Base-by-base conservation (phyloP, 1,140 invertebrate genomes). In the Megalopta genalis region DNA sequence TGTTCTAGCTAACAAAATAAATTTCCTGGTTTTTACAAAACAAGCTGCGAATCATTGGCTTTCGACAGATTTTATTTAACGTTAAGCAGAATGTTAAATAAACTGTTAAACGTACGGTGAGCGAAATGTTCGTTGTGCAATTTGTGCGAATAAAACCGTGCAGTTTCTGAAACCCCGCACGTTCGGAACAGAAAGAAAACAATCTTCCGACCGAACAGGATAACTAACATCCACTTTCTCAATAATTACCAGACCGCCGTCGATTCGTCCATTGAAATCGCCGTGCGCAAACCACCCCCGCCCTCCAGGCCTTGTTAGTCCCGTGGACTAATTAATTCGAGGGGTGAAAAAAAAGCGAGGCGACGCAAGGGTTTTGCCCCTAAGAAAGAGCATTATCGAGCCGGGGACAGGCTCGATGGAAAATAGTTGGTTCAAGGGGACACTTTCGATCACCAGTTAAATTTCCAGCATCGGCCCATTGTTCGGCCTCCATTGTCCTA, bases 401-500 rank as follows among this genome's bases (percentile, higher is more conserved):
- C 60, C 32, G 49, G 66, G 68, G 16, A 52, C 59, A 62, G 71
- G 59, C 77, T 73, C 77, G 82, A 77, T 81, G 82, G 78, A 85
- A 85, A 85, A 82, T 85, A 85, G 83, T 84, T 81, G 77, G 78
- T 73, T 81, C 82, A 74, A 83, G 76, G 59, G 70, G 77, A 72
- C 79, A 87, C 68, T 87, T 89, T 89, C 86, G 88, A 91, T 89
- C 86, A 88, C 89, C 84, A 84, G 80, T 90, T 86, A 88, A 91
- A 91, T 91, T 90, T 90, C 66, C 87, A 90, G 89, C 82, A 88
- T 81, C 83, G 77, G 77, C 73, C 79, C 84, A 89, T 93, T 92
- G 90, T 92, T 87, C 66, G 69, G 54, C 85, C 88, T 74, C 91
- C 92, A 93, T 93, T 93, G 92, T 93, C 92, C 91, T 84, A 93